Evolutionary conservation across 2,797 vertebrate genomes (phyloP).

Genomic region (Molossus alvarezi): DNA sequence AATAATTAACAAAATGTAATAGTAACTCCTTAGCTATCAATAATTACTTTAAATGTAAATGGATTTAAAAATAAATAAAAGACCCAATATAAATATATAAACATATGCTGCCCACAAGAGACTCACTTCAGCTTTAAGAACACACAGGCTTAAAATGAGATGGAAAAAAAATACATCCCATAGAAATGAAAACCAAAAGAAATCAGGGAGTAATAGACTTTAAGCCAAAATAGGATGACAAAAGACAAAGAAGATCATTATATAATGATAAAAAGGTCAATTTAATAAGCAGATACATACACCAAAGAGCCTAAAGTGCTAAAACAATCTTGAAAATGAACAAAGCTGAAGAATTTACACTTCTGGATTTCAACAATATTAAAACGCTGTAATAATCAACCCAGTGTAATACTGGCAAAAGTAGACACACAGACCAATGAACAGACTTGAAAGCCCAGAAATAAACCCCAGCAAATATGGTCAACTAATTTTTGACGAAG

Average conservation of each 20-base stretch:
- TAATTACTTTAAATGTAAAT: not conserved
- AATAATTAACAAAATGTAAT: not conserved
- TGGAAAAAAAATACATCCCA: not conserved
- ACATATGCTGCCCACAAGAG: not conserved
- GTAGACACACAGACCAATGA: not conserved
- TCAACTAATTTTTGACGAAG: too few relatives aligned
- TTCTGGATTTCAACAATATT: not conserved
- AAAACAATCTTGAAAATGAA: not conserved
- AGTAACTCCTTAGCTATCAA: not conserved
- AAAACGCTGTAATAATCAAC: not conserved
- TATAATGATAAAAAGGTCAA: not conserved
- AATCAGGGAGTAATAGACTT: not conserved
- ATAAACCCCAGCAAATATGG: too few relatives aligned
- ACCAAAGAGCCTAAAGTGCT: not conserved
- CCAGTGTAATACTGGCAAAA: not conserved
- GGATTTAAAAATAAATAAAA: not conserved
- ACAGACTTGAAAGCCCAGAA: too few relatives aligned
- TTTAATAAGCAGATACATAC: not conserved
- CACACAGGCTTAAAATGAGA: not conserved
- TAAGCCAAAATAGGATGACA: not conserved
- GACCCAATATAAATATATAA: not conserved
- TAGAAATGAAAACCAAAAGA: not conserved
- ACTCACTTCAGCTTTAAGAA: not conserved
- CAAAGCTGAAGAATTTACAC: not conserved
- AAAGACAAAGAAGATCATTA: constrained; percentile 11